Evolutionary conservation across 2,888 invertebrate genomes (phyloP), one percentile per base, ranked within the genome.

Genomic region (Platynereis dumerilii): DNA sequence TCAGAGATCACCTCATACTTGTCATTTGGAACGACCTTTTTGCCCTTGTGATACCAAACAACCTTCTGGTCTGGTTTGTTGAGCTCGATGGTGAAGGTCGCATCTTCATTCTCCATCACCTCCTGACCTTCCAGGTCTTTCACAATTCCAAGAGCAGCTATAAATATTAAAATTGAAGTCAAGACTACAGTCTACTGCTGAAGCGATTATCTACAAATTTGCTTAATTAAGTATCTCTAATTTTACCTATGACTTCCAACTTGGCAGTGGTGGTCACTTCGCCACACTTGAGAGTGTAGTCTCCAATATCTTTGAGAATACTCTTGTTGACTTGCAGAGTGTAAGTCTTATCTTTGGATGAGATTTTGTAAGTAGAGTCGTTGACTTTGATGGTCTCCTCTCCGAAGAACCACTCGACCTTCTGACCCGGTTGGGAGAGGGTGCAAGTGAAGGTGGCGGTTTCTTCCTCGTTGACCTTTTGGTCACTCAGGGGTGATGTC

Each of bases 11-110:
- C 89, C 78, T 73, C 92, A 88, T 81, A 63, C 27, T 58, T 59
- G 24, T 73, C 93, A 92, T 93, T 92, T 54, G 92, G 92, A 76
- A 90, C 92, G 1, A 94, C 87, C 84, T 93, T 92, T 75, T 90
- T 90, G 90, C 74, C 72, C 48, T 72, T 72, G 60, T 92, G 24
- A 26, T 55, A 24, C 61, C 61, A 61, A 17, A 26, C 39, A 2
- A 55, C 34, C 56, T 60, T 60, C 27, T 61, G 62, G 60, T 72
- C 88, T 60, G 91, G 89, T 72, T 90, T 89, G 0, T 94, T 94
- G 61, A 96, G 86, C 85, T 94, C 90, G 3, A 95, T 92, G 1
- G 89, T 89, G 72, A 96, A 90, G 74, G 90, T 90, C 15, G 91
- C 92, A 79, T n/a, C 26, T 56, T 80, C 78, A 20, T 78, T 76